Evolutionary conservation across 2,113 vertebrate genomes (phyloP), one percentile per base, ranked within the genome.

Genomic region (Athene noctua): DNA sequence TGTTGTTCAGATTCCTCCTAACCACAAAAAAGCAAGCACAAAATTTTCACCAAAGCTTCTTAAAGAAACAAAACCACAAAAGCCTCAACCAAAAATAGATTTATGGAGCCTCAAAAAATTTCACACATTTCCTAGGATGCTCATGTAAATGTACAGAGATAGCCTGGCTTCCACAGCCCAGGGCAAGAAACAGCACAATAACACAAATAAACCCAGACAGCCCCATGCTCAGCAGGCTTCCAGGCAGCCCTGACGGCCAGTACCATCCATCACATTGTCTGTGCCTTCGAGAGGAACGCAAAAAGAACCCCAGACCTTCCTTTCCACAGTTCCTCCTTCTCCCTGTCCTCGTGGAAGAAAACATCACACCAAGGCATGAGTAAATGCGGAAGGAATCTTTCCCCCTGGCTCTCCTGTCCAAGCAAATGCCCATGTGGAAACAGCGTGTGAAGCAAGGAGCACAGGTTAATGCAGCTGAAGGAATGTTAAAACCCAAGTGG

Each of bases 391-490:
- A 44, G 0, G 1, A 72, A 15, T 22, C 54, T 47, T 54, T 22
- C 7, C 19, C 22, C 9, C 38, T 2, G 5, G 57, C 30, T 52
- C 27, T 61, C 44, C 11, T 29, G 32, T 23, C 34, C 74, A 34
- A 80, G 72, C 17, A 75, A 87, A 80, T 16, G 32, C 16, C 38
- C 44, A 12, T 5, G 14, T 72, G 74, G 77, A 63, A 86, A 81
- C 1, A 2, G 25, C 11, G 46, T 0, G 2, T 16, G 32, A 63
- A 62, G 15, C 1, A 0, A 55, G 19, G 23, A 70, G 51, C 2
- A 0, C 10, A 52, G 46, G 22, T 32, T 25, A 58, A 55, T 40
- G 38, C 49, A 75, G 55, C 30, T 38, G 67, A 71, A 75, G 80
- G 10, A 70, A 16, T 4, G 9, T 49, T 70, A 88, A 52, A 61